Evolutionary conservation across 2,888 invertebrate species (phyloP), one percentile per base, ranked within the genome.

Genomic region (Macropis europaea): DNA sequence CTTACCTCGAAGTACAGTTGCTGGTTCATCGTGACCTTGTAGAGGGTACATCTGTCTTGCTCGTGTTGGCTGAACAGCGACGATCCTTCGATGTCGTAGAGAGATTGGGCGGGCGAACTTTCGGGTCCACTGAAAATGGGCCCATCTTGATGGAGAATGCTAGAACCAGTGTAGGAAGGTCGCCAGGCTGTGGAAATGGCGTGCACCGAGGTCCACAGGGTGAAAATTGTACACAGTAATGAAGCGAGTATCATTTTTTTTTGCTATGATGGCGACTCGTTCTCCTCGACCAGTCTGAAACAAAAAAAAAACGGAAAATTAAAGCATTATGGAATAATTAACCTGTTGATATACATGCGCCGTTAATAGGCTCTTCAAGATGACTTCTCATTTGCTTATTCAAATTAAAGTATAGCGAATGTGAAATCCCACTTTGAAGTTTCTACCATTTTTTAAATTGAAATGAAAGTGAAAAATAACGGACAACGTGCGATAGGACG

Each of bases 21-120:
- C 84, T 95, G 94, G 82, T 92, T 93, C 77, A 95, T 94, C 6
- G 91, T 90, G 24, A 93, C 93, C 85, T 95, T 95, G 89, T 94
- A 94, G 4, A 94, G 91, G 69, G 94, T 92, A 87, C 95, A 95
- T 1, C 92, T 90, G 81, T 94, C 93, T 48, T 91, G 88, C 0
- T 87, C 71, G 7, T 82, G 81, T 5, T 63, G 53, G 4, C 11
- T 24, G 47, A 70, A 24, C 6, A 77, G 9, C 0, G 56, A 45
- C 5, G 69, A 43, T 0, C 76, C 73, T 4, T 83, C 83, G n/a
- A 62, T 22, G 17, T 80, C 78, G 75, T 76, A 86, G 22, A 78
- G 60, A 2, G 69, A 47, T 24, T 74, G 71, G 0, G 43, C 40
- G 0, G 52, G 60, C 0, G n/a, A n/a, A n/a, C n/a, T n/a, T n/a